A percentile compares a stretch with the other conserved stretches of the same genome.
These are phyloP conservation scores for Lamellibrachia columna DNA, from an alignment of 2,888 invertebrate species.

Conservation along the genomic window DNA sequence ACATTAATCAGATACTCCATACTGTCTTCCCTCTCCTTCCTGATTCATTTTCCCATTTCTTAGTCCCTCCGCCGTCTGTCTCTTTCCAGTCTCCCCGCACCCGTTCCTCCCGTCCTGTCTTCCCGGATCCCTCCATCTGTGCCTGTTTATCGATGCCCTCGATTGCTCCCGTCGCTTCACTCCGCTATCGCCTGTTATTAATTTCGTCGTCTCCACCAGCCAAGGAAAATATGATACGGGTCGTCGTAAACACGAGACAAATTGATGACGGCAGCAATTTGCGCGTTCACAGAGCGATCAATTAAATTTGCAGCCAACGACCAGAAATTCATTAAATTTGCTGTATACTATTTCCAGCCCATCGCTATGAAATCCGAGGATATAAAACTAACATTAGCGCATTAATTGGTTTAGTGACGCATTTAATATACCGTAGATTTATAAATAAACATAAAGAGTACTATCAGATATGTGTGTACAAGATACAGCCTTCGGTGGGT, in stretches of 20 bases:
- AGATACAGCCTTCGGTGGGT: no score
- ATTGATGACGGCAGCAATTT: not conserved
- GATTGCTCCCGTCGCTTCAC: not conserved
- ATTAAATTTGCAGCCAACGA: not conserved
- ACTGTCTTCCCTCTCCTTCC: no score
- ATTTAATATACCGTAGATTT: not conserved
- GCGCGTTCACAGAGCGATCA: not conserved
- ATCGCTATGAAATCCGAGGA: not conserved
- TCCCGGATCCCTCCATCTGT: not conserved
- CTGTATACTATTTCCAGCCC: not conserved
- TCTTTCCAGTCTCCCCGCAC: not conserved
- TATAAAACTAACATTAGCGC: not conserved
- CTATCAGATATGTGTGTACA: no score
- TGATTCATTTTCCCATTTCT: no score
- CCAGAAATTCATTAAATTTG: not conserved
- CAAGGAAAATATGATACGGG: not conserved
- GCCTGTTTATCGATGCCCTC: not conserved
- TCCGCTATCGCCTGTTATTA: not conserved
- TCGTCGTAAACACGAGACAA: not conserved
- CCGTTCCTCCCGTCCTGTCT: not conserved
- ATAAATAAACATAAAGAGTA: no score
- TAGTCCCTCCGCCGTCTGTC: not conserved
- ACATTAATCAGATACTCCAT: no score
- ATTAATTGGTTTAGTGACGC: not conserved
- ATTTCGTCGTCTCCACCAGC: not conserved